phyloP scores from a whole-genome alignment of 1,140 invertebrate species.

The Hormaphis cornu region DNA sequence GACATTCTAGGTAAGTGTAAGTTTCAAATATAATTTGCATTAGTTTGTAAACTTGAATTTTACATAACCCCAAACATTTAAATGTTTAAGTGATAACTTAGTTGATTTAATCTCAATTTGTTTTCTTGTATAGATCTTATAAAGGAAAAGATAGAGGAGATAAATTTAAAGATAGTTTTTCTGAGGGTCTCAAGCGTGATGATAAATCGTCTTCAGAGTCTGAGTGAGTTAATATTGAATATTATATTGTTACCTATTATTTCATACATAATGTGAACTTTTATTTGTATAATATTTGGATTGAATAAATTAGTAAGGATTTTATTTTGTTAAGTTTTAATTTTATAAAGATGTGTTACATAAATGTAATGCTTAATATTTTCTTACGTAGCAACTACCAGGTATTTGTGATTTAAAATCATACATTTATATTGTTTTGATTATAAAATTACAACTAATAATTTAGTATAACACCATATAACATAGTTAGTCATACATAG shows the following conservation, averaged over 20 bases:
- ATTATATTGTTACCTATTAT: no score
- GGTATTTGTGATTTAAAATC: no score
- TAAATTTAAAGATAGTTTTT: conserved; percentile 72
- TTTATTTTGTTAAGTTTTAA: no score
- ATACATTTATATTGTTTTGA: no score
- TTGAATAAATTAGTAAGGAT: not conserved
- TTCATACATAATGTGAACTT: no score
- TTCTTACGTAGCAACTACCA: no score
- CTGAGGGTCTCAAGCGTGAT: conserved; percentile 62
- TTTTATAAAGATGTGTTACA: no score
- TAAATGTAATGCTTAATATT: no score
- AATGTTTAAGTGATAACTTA: not conserved
- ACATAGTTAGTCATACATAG: no score
- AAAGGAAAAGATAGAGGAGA: conserved; percentile 42
- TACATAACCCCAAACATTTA: not conserved
- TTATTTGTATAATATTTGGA: not conserved
- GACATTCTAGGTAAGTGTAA: conserved; percentile 34
- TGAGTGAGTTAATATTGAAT: conserved; percentile 45
- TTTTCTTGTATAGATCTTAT: conserved; percentile 15
- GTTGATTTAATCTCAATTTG: not conserved
- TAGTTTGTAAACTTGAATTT: not conserved
- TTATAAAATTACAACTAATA: no score
- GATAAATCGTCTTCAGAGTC: conserved; percentile 52
- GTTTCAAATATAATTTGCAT: not conserved
- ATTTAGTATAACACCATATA: no score